A percentile compares a stretch with the other conserved stretches of the same genome.
phyloP scores from a whole-genome alignment of 2,113 vertebrate species.

The Nicator chloris region DNA sequence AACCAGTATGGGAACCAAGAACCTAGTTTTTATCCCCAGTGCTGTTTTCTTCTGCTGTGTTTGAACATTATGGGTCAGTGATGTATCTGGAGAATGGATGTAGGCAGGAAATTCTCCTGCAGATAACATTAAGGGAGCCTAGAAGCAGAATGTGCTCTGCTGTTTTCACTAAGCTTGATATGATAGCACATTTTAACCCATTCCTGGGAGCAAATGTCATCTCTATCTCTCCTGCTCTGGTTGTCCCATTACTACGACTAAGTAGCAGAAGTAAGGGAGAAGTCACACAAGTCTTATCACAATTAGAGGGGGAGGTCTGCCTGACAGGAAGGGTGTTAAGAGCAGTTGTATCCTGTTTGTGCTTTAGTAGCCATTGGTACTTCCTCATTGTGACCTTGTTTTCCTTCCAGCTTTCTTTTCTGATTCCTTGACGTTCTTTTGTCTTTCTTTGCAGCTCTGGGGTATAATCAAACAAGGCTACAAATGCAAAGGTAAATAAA shows the following conservation, averaged over 20 bases:
- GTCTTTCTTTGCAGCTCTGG: constrained; percentile 89
- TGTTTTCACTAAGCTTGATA: background rate
- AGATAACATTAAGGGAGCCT: background rate
- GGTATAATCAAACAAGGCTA: constrained; percentile 99
- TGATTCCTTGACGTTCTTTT: constrained; percentile 51
- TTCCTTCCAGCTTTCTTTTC: constrained; percentile 67
- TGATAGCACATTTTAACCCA: background rate
- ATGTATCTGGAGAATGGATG: background rate
- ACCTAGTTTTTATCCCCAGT: background rate
- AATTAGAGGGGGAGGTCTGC: constrained; percentile 42
- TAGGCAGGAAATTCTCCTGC: background rate
- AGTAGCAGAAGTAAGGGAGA: constrained; percentile 31
- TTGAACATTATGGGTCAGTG: background rate
- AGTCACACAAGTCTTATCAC: constrained; percentile 14
- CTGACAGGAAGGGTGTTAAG: constrained; percentile 81
- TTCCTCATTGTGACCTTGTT: constrained; percentile 65
- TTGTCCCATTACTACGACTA: background rate
- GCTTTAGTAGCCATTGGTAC: constrained; percentile 48
- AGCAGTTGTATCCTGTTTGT: constrained; percentile 84
- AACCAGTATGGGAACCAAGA: background rate
- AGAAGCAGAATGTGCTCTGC: background rate
- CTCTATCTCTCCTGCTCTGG: background rate
- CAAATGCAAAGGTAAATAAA: constrained; percentile 94
- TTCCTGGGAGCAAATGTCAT: background rate
- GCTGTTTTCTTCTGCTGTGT: background rate